Conservation (phyloP, 2,797 vertebrate species). For the Rhadinocentrus ornatus region DNA sequence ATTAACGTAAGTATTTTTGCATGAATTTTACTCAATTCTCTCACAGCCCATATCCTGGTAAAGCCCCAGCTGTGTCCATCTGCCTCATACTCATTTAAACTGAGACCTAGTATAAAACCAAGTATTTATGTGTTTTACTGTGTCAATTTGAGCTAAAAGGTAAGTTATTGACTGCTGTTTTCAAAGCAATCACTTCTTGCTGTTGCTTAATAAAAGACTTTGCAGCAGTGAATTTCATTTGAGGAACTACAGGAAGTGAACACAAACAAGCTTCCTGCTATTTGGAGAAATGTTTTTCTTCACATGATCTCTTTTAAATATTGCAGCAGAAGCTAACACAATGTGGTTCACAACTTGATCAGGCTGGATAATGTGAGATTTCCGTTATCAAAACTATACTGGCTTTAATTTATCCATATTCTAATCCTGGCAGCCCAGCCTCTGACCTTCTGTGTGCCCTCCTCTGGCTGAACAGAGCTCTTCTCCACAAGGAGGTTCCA, state of each 20-base stretch:
- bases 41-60: constrained; percentile 4
- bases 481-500: constrained; percentile 97
- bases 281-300: background rate
- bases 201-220: background rate
- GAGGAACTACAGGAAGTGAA: too few relatives aligned
- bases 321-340: background rate
- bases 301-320: background rate
- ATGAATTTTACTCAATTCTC: constrained; percentile 14
- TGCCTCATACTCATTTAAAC: constrained; percentile 1
- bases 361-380: background rate
- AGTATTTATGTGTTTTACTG: background rate
- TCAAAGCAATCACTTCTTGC: background rate
- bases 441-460: constrained; percentile 93
- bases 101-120: background rate
- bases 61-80: background rate
- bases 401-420: background rate
- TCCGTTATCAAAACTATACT: background rate
- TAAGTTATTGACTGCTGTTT: background rate
- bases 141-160: background rate
- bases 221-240: too few relatives aligned
- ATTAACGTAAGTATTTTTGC: background rate
- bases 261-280: background rate
- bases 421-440: too few relatives aligned
- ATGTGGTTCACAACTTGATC: background rate
- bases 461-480: constrained; percentile 88